These are phyloP conservation scores for Spilogale gracilis DNA, from an alignment of 2,113 vertebrate species.

Conservation along the genomic window DNA sequence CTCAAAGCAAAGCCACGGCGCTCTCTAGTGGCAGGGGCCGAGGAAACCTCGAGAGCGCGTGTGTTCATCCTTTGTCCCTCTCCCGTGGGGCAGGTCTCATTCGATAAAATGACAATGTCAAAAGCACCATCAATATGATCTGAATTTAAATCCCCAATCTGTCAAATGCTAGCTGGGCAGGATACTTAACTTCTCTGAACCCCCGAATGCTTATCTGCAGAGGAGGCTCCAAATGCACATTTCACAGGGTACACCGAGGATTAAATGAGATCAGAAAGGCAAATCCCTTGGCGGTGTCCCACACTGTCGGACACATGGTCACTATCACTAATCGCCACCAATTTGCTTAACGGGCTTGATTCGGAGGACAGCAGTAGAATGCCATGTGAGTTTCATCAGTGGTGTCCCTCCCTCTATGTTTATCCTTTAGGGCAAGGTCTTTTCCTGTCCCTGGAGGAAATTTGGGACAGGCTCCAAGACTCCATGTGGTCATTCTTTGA, in stretches of 20 bases:
- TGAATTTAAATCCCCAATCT: not conserved
- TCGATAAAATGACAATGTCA: not conserved
- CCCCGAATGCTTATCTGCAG: not conserved
- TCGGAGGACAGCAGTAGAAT: not conserved
- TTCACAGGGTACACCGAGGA: not conserved
- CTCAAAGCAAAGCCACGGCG: fast-evolving
- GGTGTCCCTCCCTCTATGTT: not conserved
- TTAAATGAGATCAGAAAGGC: not conserved
- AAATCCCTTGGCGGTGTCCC: not conserved
- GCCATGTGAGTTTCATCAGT: not conserved
- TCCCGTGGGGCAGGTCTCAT: not conserved
- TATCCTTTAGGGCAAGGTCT: not conserved
- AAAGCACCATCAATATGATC: not conserved
- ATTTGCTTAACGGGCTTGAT: not conserved
- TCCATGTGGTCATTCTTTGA: not conserved
- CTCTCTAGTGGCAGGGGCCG: not conserved
- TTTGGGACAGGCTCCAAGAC: not conserved
- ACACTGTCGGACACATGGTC: not conserved
- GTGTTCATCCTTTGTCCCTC: not conserved
- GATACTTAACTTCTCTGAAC: not conserved
- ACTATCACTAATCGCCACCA: not conserved
- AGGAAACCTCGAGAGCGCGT: fast-evolving
- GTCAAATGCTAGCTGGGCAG: not conserved
- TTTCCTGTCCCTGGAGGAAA: not conserved
- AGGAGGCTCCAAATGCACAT: not conserved